Evolutionary conservation across 2,888 invertebrate species (phyloP).

Genomic region (Heliconius aoede): DNA sequence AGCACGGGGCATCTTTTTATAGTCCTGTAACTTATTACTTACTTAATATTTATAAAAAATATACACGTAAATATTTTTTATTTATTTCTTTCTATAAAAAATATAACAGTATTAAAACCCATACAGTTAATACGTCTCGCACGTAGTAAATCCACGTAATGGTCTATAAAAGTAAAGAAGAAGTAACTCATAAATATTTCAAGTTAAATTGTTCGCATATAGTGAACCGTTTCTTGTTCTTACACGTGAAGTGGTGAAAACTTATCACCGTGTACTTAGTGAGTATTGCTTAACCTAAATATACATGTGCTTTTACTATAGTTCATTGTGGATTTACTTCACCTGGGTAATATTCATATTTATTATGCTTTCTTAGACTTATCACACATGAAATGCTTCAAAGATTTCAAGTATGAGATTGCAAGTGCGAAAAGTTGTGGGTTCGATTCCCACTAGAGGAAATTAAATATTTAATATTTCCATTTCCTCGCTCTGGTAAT

Average conservation of each 20-base stretch:
- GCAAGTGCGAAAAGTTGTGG: too few relatives aligned
- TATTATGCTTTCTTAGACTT: too few relatives aligned
- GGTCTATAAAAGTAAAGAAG: constrained; percentile 48
- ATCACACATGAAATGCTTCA: too few relatives aligned
- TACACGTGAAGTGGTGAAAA: constrained; percentile 19
- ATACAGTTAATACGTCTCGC: constrained; percentile 40
- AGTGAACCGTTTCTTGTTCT: constrained; percentile 48
- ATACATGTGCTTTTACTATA: neutral
- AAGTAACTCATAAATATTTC: constrained; percentile 49
- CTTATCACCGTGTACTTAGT: neutral
- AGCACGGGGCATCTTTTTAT: too few relatives aligned
- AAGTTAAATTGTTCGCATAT: constrained; percentile 49
- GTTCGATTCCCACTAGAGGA: too few relatives aligned
- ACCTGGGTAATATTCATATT: neutral
- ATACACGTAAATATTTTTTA: neutral
- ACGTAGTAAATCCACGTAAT: constrained; percentile 46
- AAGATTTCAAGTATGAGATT: too few relatives aligned
- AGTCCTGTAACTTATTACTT: too few relatives aligned
- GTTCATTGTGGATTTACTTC: neutral
- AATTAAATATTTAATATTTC: too few relatives aligned
- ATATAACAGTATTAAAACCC: neutral
- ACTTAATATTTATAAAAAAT: neutral
- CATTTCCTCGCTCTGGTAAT: too few relatives aligned
- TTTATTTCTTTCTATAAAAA: neutral
- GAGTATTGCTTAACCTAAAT: neutral